Conservation (phyloP, 2,888 invertebrate species). For the Tholera decimalis region DNA sequence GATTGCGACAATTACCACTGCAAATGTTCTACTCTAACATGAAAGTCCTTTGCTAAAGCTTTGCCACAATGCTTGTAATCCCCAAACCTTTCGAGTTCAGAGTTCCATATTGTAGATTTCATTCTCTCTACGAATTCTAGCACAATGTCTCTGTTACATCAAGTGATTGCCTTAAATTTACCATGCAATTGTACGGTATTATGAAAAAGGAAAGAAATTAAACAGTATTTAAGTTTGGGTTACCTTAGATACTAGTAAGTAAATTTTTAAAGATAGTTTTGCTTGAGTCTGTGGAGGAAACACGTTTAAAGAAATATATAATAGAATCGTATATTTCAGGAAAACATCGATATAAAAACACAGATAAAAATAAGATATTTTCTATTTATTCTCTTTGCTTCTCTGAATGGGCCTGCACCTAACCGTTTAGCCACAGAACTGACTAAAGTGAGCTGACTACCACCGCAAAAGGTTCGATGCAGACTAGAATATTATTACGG, state of each 20-base stretch:
- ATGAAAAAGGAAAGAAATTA: not conserved
- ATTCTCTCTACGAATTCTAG: not conserved
- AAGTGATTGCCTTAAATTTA: not conserved
- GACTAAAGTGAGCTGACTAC: not conserved
- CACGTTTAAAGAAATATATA: too few species aligned
- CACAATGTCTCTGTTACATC: not conserved
- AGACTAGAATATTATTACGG: too few species aligned
- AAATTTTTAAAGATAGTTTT: too few species aligned
- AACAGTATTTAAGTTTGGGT: too few species aligned
- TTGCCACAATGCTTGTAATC: not conserved
- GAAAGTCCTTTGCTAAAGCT: not conserved
- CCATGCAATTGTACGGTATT: not conserved
- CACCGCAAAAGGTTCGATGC: not conserved
- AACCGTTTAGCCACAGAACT: not conserved
- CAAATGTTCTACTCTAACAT: not conserved
- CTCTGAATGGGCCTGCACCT: not conserved
- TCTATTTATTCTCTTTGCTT: slow-evolving; percentile 8
- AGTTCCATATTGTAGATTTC: not conserved
- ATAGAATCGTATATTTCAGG: too few species aligned
- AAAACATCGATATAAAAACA: too few species aligned
- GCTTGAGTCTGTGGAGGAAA: too few species aligned
- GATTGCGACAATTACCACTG: not conserved
- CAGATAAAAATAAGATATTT: slow-evolving; percentile 3
- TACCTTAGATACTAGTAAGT: too few species aligned
- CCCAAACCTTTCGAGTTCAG: too few species aligned